Percentiles rank a stretch among this genome's conserved stretches.
These are phyloP conservation scores for Dicrurus megarhynchus DNA, from an alignment of 2,113 vertebrate genomes.

Conservation along the genomic window DNA sequence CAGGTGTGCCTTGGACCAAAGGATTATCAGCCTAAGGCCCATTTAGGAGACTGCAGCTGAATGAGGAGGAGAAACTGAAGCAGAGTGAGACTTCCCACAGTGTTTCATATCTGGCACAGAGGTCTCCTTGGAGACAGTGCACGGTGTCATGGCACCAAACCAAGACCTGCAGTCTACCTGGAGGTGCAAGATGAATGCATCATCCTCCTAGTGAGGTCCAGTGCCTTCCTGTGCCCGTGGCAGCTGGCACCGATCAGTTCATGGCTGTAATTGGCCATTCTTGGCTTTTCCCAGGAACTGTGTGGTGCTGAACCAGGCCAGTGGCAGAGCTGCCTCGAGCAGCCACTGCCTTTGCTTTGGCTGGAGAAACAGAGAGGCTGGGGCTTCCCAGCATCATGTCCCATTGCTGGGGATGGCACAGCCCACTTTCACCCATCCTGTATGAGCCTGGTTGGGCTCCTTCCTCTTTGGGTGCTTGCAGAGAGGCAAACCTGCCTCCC, in stretches of 20 bases:
- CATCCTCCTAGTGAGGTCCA: neutral
- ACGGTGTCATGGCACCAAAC: neutral
- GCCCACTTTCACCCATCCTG: neutral
- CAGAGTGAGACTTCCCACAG: neutral
- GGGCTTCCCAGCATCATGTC: neutral
- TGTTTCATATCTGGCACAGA: neutral
- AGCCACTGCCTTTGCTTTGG: neutral
- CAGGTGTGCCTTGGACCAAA: constrained; percentile 7
- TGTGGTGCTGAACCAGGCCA: neutral
- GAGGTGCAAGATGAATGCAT: neutral
- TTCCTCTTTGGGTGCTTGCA: neutral
- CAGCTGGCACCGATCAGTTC: neutral
- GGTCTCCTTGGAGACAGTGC: neutral
- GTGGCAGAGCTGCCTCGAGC: neutral
- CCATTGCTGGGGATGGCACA: neutral
- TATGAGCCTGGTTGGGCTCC: neutral
- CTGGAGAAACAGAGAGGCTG: neutral
- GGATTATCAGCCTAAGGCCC: neutral
- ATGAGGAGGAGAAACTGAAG: neutral
- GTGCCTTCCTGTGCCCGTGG: rapidly evolving
- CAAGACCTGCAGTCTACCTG: rapidly evolving
- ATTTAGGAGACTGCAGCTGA: neutral
- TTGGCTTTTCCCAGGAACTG: neutral
- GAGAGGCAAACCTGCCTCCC: neutral
- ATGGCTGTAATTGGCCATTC: rapidly evolving